Percentiles rank a stretch among this genome's conserved stretches.
phyloP scores from a whole-genome alignment of 2,888 invertebrate species.

The Margaritifera margaritifera region DNA sequence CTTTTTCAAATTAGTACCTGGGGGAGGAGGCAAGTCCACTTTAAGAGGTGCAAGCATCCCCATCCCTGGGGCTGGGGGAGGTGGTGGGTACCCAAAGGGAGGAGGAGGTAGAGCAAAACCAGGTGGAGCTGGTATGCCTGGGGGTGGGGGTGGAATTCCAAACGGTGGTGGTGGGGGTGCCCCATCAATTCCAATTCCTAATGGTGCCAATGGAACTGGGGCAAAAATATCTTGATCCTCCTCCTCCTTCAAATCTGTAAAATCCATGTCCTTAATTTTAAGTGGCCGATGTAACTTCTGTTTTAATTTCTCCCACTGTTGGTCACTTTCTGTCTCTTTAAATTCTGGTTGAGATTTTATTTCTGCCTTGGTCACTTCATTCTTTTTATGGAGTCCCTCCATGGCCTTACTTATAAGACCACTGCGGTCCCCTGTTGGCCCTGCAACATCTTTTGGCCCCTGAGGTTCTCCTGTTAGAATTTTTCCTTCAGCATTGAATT shows the following conservation, averaged over 20 bases:
- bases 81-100: conserved; percentile 30
- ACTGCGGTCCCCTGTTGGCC: conserved; percentile 79
- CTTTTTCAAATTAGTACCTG: conserved; percentile 64
- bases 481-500: conserved; percentile 23
- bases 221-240: conserved; percentile 84
- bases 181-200: conserved; percentile 33
- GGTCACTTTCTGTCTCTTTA: conserved; percentile 92
- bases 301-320: conserved; percentile 93
- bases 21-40: conserved; percentile 62
- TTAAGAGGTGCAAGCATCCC: conserved; percentile 31
- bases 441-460: conserved; percentile 35
- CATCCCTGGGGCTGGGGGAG: conserved; percentile 51
- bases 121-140: conserved; percentile 47
- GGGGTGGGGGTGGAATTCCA: conserved; percentile 47
- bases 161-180: conserved; percentile 43
- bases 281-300: conserved; percentile 76
- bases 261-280: conserved; percentile 93
- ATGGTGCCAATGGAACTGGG: conserved; percentile 71
- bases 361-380: conserved; percentile 44
- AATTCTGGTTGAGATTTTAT: conserved; percentile 73
- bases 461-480: conserved; percentile 33
- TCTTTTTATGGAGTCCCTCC: conserved; percentile 80
- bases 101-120: conserved; percentile 51
- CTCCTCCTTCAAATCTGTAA: conserved; percentile 90
- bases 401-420: conserved; percentile 95